Base-by-base conservation (phyloP, 2,888 invertebrate genomes). In the Xestia c-nigrum region DNA sequence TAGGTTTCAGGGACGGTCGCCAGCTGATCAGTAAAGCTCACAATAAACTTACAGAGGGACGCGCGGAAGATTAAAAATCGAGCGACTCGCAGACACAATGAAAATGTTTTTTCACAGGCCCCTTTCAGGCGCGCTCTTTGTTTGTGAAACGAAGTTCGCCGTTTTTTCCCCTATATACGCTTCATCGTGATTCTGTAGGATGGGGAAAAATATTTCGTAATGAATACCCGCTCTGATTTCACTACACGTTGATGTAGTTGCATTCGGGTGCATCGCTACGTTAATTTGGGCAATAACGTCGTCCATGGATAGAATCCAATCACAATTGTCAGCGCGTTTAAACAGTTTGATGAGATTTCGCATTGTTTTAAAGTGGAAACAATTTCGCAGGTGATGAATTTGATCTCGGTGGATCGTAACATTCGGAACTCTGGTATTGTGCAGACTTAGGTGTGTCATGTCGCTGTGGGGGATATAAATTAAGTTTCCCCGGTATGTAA, bases 71-170 rank as follows among this genome's bases (percentile, higher is more conserved):
- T 96, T 96, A 96, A 96, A 96, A 96, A 96, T 96, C 96, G 95
- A 95, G 95, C 94, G 95, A 94, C 91, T 94, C 91, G 90, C 94
- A 94, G 94, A 93, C 96, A 96, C 96, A 96, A 96, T 96, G 95
- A 95, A 94, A 95, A 95, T 95, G 95, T 96, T 96, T 96, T 95
- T 96, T 94, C 94, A 92, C 93, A 93, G 93, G 93, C 94, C 95
- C 93, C 94, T 95, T 95, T 95, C 95, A 95, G 93, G 89, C 93
- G 89, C 85, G 88, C 88, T 95, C 95, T 95, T 95, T 96, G 96
- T 96, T 96, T 96, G 95, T 95, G 92, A 94, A 96, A 96, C 95
- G 95, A 96, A 96, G 94, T 96, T 96, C 94, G 89, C 94, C 90
- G 92, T 93, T 95, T 94, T 92, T 94, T 91, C 92, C 89, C 93